Evolutionary conservation across 2,113 vertebrate genomes (phyloP), one percentile per base, ranked within the genome.

Genomic region (Galbula dea): DNA sequence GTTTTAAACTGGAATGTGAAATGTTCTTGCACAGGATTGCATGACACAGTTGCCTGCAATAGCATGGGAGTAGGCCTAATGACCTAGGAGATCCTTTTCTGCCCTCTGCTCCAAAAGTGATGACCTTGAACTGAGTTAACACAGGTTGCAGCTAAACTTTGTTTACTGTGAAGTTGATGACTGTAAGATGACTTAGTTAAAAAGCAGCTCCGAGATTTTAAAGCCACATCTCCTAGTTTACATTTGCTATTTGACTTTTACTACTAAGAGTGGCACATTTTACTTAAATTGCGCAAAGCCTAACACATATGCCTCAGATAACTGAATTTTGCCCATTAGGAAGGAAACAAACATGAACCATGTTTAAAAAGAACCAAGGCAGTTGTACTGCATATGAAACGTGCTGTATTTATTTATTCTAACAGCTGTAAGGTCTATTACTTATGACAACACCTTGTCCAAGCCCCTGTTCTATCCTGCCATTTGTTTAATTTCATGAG

Each of bases 101-200:
- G 72, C 17, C 22, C 52, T 6, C 27, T 73, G 55, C 26, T 91
- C 76, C 12, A 18, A 49, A 90, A 76, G 34, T 27, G 17, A 27
- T 92, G 92, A 94, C 89, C 95, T 93, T 96, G 95, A 95, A 68
- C 86, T 45, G 83, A 66, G 41, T 84, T 75, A 92, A 76, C 83
- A 92, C 88, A 86, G 80, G 74, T 90, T 92, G 76, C 77, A 91
- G 76, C 45, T 88, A 77, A 92, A 77, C 27, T 83, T 77, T 92
- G 69, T 94, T 93, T 93, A 68, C 76, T 72, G 45, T 90, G 32
- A 86, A 86, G 45, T 8, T 59, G 68, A 48, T 65, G 72, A 57
- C 78, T 85, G n/a, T 72, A 51, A 46, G 72, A 80, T 89, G 88
- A 89, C 77, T 96, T 94, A 39, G 59, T 79, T 88, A 86, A 84